These are phyloP conservation scores for Lymantria dispar DNA, from an alignment of 2,888 invertebrate genomes.

Conservation along the genomic window DNA sequence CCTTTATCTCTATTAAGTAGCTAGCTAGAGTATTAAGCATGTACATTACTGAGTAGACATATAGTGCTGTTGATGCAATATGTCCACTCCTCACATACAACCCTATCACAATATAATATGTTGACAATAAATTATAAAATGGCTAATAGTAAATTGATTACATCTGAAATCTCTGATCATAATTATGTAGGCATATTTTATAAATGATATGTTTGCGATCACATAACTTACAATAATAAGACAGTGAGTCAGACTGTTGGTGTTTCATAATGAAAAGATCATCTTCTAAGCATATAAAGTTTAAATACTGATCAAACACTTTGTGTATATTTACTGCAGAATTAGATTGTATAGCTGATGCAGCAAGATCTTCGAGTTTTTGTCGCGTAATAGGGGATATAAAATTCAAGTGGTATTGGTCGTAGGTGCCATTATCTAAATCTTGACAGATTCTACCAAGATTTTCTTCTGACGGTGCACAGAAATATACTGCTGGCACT, in stretches of 20 bases:
- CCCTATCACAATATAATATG: too few species aligned
- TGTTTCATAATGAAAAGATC: slow-evolving; percentile 97
- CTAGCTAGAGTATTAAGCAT: too few species aligned
- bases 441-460: slow-evolving; percentile 96
- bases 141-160: too few species aligned
- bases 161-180: too few species aligned
- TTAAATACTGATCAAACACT: slow-evolving; percentile 98
- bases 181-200: too few species aligned
- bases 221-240: slow-evolving; percentile 91
- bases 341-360: slow-evolving; percentile 94
- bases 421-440: slow-evolving; percentile 94
- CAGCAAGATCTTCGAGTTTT: slow-evolving; percentile 96
- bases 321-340: slow-evolving; percentile 96
- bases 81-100: too few species aligned
- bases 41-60: too few species aligned
- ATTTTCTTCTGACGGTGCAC: slow-evolving; percentile 97
- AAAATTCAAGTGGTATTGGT: slow-evolving; percentile 97
- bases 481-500: slow-evolving; percentile 99
- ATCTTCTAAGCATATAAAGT: slow-evolving; percentile 98
- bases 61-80: too few species aligned
- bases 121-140: too few species aligned
- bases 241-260: slow-evolving; percentile 94
- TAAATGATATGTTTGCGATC: too few species aligned
- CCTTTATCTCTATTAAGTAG: too few species aligned
- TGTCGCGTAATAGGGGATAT: slow-evolving; percentile 97